These are phyloP conservation scores for Chlorodrepanis virens DNA, from an alignment of 2,113 vertebrate genomes.

Conservation along the genomic window DNA sequence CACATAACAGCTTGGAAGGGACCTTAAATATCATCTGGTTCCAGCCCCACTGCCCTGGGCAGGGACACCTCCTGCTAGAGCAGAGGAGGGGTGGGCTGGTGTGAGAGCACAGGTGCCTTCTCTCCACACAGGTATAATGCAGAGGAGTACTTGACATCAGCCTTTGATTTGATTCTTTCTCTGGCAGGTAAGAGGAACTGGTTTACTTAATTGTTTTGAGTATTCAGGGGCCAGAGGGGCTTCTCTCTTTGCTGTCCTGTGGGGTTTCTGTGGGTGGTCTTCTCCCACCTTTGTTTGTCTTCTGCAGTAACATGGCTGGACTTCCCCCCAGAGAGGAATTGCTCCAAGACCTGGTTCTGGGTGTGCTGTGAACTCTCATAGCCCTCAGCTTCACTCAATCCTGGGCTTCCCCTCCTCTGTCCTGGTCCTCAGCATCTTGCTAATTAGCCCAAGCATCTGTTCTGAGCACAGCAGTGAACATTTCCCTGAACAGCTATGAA, in stretches of 20 bases:
- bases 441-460: constrained; percentile 25
- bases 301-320: fast-evolving
- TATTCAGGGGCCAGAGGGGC: not conserved
- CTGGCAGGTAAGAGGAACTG: not conserved
- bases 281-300: not conserved
- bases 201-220: not conserved
- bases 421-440: not conserved
- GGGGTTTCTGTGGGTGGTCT: not conserved
- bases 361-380: not conserved
- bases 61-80: not conserved
- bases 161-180: not conserved
- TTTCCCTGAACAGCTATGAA: not conserved
- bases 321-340: not conserved
- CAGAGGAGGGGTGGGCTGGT: not conserved
- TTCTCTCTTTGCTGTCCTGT: not conserved
- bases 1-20: not conserved
- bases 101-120: not conserved
- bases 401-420: not conserved
- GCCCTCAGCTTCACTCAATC: not conserved
- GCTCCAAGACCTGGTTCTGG: not conserved
- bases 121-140: fast-evolving
- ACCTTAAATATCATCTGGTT: not conserved
- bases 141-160: not conserved
- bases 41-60: not conserved
- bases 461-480: not conserved